phyloP scores from a whole-genome alignment of 2,797 vertebrate species.

The Molothrus ater region DNA sequence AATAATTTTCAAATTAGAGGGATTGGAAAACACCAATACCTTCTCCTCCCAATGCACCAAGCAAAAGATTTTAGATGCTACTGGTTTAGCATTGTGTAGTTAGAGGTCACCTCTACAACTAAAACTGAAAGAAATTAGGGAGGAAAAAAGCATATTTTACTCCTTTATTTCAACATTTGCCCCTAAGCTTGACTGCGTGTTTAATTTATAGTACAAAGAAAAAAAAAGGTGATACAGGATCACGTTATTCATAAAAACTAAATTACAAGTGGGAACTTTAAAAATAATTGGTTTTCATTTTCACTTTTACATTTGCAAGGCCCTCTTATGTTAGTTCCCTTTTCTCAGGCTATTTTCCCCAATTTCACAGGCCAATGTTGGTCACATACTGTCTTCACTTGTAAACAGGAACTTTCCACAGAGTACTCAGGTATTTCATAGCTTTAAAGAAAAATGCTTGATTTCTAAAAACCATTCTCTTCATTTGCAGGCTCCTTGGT shows the following conservation, averaged over 20 bases:
- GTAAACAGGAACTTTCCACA: neutral
- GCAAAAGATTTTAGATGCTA: neutral
- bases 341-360: neutral
- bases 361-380: neutral
- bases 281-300: neutral
- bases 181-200: neutral
- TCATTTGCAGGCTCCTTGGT: slow-evolving; percentile 34
- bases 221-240: neutral
- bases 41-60: neutral
- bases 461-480: neutral
- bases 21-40: neutral
- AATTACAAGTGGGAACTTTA: neutral
- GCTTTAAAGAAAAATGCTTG: neutral
- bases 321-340: neutral
- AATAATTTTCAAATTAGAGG: neutral
- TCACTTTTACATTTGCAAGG: neutral
- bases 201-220: neutral
- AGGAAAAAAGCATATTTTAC: neutral
- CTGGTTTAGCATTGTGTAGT: neutral
- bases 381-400: neutral
- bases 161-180: neutral
- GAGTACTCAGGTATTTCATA: neutral
- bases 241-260: neutral
- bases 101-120: neutral
- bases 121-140: neutral